Evolutionary conservation across 2,888 invertebrate genomes (phyloP).

Genomic region (Acheta domesticus): DNA sequence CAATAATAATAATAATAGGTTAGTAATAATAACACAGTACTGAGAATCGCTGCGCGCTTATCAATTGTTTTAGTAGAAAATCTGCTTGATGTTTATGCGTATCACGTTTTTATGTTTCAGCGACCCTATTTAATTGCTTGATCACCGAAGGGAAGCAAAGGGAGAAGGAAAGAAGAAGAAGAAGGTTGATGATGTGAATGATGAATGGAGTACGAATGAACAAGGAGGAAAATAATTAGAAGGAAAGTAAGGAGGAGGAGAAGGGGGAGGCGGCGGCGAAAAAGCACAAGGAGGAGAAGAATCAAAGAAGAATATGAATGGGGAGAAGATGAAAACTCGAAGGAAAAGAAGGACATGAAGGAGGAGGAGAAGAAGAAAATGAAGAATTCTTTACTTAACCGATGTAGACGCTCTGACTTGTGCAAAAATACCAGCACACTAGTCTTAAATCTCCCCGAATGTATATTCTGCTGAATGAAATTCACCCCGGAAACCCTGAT

Average conservation of each 20-base stretch:
- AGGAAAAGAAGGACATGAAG: background rate
- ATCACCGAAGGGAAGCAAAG: background rate
- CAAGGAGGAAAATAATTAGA: background rate
- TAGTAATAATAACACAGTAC: no score
- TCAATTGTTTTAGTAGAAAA: no score
- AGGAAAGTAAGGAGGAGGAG: background rate
- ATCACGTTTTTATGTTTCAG: no score
- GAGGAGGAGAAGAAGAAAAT: background rate
- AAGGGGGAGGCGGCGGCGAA: background rate
- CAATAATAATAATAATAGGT: no score
- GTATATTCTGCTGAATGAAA: no score
- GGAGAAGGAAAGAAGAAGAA: background rate
- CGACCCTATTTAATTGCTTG: no score
- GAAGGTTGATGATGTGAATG: background rate
- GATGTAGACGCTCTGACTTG: background rate
- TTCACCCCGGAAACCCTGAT: no score
- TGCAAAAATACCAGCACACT: no score
- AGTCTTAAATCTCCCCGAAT: no score
- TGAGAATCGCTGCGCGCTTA: background rate
- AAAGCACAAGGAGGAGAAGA: background rate
- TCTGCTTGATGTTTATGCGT: no score
- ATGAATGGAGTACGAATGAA: background rate
- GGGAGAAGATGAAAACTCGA: background rate
- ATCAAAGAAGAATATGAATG: background rate
- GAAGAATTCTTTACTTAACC: background rate